Conservation (phyloP, 2,888 invertebrate genomes). For the Apeira syringaria region DNA sequence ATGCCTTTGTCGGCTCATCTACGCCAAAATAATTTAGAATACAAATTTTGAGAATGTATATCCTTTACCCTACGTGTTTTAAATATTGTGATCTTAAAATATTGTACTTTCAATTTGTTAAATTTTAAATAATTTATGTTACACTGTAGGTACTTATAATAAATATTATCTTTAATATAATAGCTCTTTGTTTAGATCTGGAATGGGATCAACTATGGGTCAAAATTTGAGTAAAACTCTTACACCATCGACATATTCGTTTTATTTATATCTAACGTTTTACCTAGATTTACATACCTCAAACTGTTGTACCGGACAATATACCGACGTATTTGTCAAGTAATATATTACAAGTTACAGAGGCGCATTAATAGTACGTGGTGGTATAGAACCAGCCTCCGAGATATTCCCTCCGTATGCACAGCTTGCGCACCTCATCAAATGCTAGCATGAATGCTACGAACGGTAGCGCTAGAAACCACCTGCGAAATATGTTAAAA, state of each 20-base stretch:
- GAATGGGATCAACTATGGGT: constrained; percentile 33
- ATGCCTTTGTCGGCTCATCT: too few relatives aligned
- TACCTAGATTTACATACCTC: too few relatives aligned
- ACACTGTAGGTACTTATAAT: too few relatives aligned
- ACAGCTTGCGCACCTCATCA: constrained; percentile 89
- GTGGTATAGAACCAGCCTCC: constrained; percentile 65
- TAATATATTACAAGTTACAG: too few relatives aligned
- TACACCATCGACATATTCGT: constrained; percentile 13
- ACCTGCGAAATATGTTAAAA: constrained; percentile 71
- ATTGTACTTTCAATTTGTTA: too few relatives aligned
- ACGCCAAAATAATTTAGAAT: too few relatives aligned
- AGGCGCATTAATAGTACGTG: constrained; percentile 65
- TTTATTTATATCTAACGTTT: constrained; percentile 6
- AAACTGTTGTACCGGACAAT: too few relatives aligned
- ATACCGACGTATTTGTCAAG: too few relatives aligned
- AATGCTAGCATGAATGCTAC: constrained; percentile 87
- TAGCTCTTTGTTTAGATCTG: constrained; percentile 24
- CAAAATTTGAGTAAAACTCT: constrained; percentile 33
- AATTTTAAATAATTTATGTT: too few relatives aligned
- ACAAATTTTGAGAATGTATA: too few relatives aligned
- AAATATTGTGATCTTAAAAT: too few relatives aligned
- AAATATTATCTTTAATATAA: background rate
- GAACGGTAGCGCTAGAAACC: constrained; percentile 89
- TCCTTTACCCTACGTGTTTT: too few relatives aligned
- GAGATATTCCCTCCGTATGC: constrained; percentile 78